phyloP scores from a whole-genome alignment of 2,113 vertebrate species.

The Hemiscyllium ocellatum region DNA sequence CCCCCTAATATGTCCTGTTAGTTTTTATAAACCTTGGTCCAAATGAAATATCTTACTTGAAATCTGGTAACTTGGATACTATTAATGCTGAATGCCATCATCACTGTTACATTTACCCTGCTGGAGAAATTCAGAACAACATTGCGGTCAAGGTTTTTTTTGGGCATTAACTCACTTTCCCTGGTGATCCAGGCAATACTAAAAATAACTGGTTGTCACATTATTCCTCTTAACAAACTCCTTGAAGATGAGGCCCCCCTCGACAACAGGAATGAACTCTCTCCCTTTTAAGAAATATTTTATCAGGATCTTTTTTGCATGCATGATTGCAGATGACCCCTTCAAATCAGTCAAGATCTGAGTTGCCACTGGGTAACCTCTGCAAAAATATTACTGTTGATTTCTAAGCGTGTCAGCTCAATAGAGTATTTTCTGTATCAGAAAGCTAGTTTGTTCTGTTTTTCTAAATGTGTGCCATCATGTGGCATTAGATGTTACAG shows the following conservation, averaged over 20 bases:
- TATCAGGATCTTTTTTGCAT: not conserved
- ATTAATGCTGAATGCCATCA: not conserved
- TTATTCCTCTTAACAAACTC: not conserved
- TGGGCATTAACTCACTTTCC: not conserved
- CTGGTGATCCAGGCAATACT: not conserved
- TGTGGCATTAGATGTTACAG: not conserved
- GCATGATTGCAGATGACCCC: not conserved
- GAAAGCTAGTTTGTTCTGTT: constrained; percentile 3
- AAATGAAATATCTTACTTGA: not conserved
- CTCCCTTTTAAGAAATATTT: not conserved
- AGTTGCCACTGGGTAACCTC: not conserved
- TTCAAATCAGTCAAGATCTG: not conserved
- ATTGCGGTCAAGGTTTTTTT: not conserved
- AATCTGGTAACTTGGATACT: not conserved
- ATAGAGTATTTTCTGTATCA: constrained; percentile 29
- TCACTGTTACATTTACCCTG: not conserved
- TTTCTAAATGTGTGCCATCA: not conserved
- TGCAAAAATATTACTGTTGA: not conserved
- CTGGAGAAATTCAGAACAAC: not conserved
- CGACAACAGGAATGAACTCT: not conserved
- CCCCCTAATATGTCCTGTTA: not conserved
- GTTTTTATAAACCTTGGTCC: not conserved
- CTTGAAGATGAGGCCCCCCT: not conserved
- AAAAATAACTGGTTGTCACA: not conserved
- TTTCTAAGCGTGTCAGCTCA: not conserved